Percentiles rank a stretch among this genome's conserved stretches.
phyloP scores from a whole-genome alignment of 2,888 invertebrate genomes.

The Orchesella flavescens region DNA sequence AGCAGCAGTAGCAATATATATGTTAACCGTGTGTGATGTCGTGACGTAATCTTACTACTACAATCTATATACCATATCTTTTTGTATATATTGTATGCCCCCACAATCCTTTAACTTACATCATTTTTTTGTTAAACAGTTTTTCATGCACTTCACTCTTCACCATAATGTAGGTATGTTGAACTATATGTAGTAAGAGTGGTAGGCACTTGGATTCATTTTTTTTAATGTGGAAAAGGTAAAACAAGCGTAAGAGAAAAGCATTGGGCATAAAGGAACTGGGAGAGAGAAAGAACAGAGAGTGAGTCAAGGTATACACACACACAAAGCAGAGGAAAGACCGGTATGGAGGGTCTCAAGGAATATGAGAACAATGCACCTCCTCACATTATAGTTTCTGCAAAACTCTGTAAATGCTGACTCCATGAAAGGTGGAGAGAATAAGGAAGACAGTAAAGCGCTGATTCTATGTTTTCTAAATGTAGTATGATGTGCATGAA shows the following conservation, averaged over 20 bases:
- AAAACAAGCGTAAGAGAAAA: constrained; percentile 32
- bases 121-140: constrained; percentile 15
- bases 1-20: not conserved
- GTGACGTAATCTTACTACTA: constrained; percentile 23
- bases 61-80: no score
- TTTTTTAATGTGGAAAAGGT: constrained; percentile 27
- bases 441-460: not conserved
- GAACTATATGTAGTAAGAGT: constrained; percentile 4
- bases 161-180: constrained; percentile 3
- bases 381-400: not conserved
- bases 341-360: not conserved
- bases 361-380: constrained; percentile 13
- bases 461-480: not conserved
- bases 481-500: not conserved
- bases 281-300: constrained; percentile 4
- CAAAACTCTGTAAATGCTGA: constrained; percentile 7
- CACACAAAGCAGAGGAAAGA: not conserved
- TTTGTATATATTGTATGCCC: no score
- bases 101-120: no score
- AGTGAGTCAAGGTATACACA: constrained; percentile 29
- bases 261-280: not conserved
- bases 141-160: constrained; percentile 26
- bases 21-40: constrained; percentile 38
- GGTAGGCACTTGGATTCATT: constrained; percentile 41
- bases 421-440: not conserved